These are phyloP conservation scores for Epinephelus coioides DNA, from an alignment of 2,797 vertebrate species.

Conservation along the genomic window DNA sequence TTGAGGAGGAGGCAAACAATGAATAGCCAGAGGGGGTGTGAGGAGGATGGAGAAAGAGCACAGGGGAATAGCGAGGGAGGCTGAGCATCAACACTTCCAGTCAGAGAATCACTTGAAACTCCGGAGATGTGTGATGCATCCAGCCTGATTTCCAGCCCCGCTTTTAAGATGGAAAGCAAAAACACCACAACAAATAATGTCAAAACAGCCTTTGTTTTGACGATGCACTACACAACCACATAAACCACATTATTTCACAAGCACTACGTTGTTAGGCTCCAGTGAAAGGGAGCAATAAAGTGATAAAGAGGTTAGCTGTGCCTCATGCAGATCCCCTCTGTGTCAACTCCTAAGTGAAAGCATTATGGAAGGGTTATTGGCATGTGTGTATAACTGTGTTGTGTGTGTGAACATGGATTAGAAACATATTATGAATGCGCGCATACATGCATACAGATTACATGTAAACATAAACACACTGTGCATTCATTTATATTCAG, in stretches of 20 bases:
- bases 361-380: slow-evolving; percentile 14
- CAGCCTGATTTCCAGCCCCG: slow-evolving; percentile 1
- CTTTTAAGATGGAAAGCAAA: slow-evolving; percentile 27
- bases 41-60: slow-evolving; percentile 27
- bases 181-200: slow-evolving; percentile 11
- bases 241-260: slow-evolving; percentile 37
- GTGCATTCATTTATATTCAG: not conserved
- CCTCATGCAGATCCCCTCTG: slow-evolving; percentile 29
- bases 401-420: slow-evolving; percentile 30
- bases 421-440: slow-evolving; percentile 5
- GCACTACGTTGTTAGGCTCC: slow-evolving; percentile 12
- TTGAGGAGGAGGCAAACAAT: slow-evolving; percentile 39
- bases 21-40: slow-evolving; percentile 22
- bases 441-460: slow-evolving; percentile 3
- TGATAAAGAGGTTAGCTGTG: slow-evolving; percentile 17
- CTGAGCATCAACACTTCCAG: slow-evolving; percentile 33
- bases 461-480: not conserved
- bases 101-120: slow-evolving; percentile 27
- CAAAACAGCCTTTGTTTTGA: slow-evolving; percentile 24
- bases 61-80: slow-evolving; percentile 15
- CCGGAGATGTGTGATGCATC: slow-evolving; percentile 9
- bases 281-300: slow-evolving; percentile 14
- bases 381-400: slow-evolving; percentile 21
- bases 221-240: slow-evolving; percentile 29
- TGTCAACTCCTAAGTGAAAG: slow-evolving; percentile 26